A percentile compares a stretch with the other conserved stretches of the same genome.
Evolutionary conservation across 2,113 vertebrate genomes (phyloP).

Genomic region (Scomber japonicus): DNA sequence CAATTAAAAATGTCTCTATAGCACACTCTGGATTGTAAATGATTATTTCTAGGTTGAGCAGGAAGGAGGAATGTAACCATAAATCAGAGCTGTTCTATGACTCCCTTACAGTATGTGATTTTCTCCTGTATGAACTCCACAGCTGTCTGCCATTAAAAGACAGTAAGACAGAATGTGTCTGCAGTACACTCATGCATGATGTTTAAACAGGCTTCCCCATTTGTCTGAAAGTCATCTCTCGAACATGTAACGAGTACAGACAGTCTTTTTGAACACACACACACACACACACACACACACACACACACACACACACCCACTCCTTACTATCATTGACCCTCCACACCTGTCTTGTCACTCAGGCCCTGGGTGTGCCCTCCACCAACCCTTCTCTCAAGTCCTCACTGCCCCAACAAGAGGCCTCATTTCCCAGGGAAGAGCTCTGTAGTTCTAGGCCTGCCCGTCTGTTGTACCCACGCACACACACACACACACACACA

Average conservation of each 20-base stretch:
- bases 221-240: slow-evolving; percentile 51
- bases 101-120: slow-evolving; percentile 52
- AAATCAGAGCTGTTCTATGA: slow-evolving; percentile 40
- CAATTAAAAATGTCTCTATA: too few relatives aligned
- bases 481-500: slow-evolving; percentile 44
- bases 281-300: slow-evolving; percentile 32
- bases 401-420: slow-evolving; percentile 57
- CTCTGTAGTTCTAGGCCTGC: slow-evolving; percentile 46
- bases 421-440: slow-evolving; percentile 71
- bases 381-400: slow-evolving; percentile 29
- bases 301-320: slow-evolving; percentile 23
- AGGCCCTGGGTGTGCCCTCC: slow-evolving; percentile 47
- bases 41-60: too few relatives aligned
- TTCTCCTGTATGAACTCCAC: slow-evolving; percentile 54
- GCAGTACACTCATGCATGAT: slow-evolving; percentile 1
- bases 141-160: slow-evolving; percentile 63
- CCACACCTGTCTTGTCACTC: slow-evolving; percentile 79
- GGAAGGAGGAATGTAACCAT: slow-evolving; percentile 3
- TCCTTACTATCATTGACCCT: slow-evolving; percentile 4
- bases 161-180: slow-evolving; percentile 19
- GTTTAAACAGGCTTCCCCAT: slow-evolving; percentile 31
- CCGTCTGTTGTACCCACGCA: slow-evolving; percentile 15
- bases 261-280: slow-evolving; percentile 17
- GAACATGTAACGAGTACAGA: slow-evolving; percentile 15
- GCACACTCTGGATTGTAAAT: too few relatives aligned